Conservation (phyloP, 2,888 invertebrate species). For the Colletes collaris region DNA sequence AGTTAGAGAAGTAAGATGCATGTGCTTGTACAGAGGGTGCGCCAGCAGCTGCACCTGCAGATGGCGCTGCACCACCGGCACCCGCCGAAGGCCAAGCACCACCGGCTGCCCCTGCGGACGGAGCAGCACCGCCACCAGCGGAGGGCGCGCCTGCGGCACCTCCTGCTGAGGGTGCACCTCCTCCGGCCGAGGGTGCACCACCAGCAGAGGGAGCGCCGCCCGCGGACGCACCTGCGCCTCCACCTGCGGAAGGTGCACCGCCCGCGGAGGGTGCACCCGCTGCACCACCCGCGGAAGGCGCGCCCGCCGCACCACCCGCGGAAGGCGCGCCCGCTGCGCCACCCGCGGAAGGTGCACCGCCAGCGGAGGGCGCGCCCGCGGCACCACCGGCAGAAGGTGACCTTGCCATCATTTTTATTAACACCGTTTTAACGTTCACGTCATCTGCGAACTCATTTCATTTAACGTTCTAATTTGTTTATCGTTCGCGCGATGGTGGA, state of each 20-base stretch:
- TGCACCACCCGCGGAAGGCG: constrained; percentile 74
- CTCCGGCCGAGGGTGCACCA: constrained; percentile 70
- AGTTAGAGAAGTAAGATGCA: constrained; percentile 18
- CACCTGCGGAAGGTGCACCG: constrained; percentile 73
- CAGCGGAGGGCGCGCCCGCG: constrained; percentile 66
- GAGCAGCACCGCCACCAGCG: constrained; percentile 63
- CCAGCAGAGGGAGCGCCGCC: constrained; percentile 66
- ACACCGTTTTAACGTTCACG: too few relatives aligned
- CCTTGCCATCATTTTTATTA: constrained; percentile 1
- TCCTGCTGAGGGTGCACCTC: constrained; percentile 72
- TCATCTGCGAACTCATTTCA: neutral
- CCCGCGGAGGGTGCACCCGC: constrained; percentile 78
- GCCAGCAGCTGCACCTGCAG: constrained; percentile 73
- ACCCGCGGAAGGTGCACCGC: constrained; percentile 77
- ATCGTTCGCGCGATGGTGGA: too few relatives aligned
- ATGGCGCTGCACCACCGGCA: constrained; percentile 69
- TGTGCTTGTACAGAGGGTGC: constrained; percentile 56
- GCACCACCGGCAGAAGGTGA: constrained; percentile 74
- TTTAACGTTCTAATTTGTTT: too few relatives aligned
- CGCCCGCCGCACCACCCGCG: constrained; percentile 64
- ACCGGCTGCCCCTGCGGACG: constrained; percentile 79
- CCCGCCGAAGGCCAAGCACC: constrained; percentile 75
- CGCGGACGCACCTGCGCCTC: constrained; percentile 25
- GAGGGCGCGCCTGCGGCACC: constrained; percentile 65
- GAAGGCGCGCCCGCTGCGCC: constrained; percentile 48